phyloP scores from a whole-genome alignment of 2,888 invertebrate genomes.

The Lutraria lutraria region DNA sequence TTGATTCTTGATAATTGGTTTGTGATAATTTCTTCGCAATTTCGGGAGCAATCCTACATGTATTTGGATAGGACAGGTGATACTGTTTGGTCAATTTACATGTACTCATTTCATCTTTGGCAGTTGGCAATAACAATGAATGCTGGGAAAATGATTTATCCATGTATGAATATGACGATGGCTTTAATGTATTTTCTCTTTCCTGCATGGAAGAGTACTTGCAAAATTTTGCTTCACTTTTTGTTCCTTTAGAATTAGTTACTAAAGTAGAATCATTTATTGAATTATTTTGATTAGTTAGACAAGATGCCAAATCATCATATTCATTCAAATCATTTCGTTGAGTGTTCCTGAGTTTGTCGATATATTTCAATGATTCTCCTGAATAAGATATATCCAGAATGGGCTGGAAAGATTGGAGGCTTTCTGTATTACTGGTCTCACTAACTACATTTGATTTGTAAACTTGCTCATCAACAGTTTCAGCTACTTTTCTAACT shows the following conservation, averaged over 20 bases:
- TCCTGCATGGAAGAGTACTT: neutral
- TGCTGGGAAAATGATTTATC: neutral
- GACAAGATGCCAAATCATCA: neutral
- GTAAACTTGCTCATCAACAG: neutral
- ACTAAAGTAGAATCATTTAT: neutral
- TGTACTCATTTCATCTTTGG: neutral
- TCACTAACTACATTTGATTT: neutral
- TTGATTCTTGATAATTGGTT: neutral
- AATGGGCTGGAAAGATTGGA: neutral
- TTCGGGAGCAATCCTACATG: neutral
- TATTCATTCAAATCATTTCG: neutral
- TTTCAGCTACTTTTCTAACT: neutral
- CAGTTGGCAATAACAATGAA: neutral
- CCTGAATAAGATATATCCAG: neutral
- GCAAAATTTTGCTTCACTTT: neutral
- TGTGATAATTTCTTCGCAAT: neutral
- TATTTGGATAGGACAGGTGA: neutral
- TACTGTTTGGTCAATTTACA: neutral
- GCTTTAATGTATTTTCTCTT: neutral
- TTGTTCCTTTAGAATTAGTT: neutral
- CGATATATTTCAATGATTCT: neutral
- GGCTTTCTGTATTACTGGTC: neutral
- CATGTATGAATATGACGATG: neutral
- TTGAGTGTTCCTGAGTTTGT: neutral
- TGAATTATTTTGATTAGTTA: neutral